A percentile compares a stretch with the other conserved stretches of the same genome.
phyloP scores from a whole-genome alignment of 92 coral and sea anemone species.

The Scolanthus callimorphus region DNA sequence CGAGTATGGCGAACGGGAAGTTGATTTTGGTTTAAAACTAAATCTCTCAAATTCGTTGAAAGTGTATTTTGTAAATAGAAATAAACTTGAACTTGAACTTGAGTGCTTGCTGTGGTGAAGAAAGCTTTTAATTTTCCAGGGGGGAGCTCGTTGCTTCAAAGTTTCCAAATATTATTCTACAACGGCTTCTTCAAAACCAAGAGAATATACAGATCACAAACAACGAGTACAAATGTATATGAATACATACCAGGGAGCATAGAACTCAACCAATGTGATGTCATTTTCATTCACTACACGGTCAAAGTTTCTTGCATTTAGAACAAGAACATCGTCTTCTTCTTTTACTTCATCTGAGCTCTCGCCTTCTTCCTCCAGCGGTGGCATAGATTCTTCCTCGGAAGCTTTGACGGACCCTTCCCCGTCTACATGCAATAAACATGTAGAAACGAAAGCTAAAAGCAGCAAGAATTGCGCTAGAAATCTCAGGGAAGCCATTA shows the following conservation, averaged over 20 bases:
- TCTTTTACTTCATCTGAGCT: constrained; percentile 54
- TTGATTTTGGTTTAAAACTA: too few relatives aligned
- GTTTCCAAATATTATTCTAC: too few relatives aligned
- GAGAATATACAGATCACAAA: too few relatives aligned
- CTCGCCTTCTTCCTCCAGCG: constrained; percentile 21
- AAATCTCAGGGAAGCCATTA: constrained; percentile 16
- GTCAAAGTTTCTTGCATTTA: constrained; percentile 79
- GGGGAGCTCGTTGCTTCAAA: too few relatives aligned
- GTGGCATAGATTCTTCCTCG: constrained; percentile 29
- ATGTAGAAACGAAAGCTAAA: constrained; percentile 46
- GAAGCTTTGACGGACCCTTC: constrained; percentile 26
- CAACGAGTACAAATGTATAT: too few relatives aligned
- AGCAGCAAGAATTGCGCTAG: constrained; percentile 28
- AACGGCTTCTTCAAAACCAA: too few relatives aligned
- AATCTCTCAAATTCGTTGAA: too few relatives aligned
- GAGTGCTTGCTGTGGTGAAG: too few relatives aligned
- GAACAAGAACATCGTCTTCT: constrained; percentile 82
- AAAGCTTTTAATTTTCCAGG: too few relatives aligned
- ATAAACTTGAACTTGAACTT: too few relatives aligned
- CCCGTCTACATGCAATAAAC: constrained; percentile 47
- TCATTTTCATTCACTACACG: constrained; percentile 69
- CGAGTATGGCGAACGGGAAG: too few relatives aligned
- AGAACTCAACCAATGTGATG: constrained; percentile 83
- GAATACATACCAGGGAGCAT: constrained; percentile 96
- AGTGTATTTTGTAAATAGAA: too few relatives aligned